Percentiles rank a stretch among this genome's conserved stretches.
These are phyloP conservation scores for Saguinus imperator DNA, from an alignment of 2,113 vertebrate genomes.

Conservation along the genomic window DNA sequence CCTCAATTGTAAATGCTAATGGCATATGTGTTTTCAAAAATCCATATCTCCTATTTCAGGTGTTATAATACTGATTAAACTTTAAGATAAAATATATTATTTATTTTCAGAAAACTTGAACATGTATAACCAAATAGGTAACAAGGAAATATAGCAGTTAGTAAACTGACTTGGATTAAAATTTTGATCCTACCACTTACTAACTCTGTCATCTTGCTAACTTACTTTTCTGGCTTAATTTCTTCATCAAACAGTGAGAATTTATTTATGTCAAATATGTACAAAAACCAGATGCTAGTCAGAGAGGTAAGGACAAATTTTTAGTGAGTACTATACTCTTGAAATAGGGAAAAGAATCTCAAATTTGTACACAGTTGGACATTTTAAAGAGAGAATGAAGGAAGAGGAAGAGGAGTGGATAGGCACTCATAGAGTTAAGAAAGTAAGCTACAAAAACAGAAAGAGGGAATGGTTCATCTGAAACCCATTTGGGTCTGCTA, in stretches of 20 bases:
- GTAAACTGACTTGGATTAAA: background rate
- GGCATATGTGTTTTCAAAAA: background rate
- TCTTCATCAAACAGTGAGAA: background rate
- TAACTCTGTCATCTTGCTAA: background rate
- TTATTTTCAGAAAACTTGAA: background rate
- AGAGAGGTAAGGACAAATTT: background rate
- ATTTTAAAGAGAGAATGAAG: background rate
- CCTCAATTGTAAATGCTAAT: background rate
- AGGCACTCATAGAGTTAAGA: background rate
- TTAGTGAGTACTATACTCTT: background rate
- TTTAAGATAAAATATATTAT: background rate
- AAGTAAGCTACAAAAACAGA: background rate
- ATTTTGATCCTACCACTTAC: background rate
- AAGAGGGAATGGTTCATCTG: accelerated
- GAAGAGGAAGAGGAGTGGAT: too few species aligned
- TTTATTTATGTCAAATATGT: background rate
- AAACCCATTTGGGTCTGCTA: background rate
- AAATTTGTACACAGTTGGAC: background rate
- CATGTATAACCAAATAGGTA: background rate
- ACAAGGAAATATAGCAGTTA: background rate
- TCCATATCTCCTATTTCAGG: background rate
- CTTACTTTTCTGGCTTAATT: background rate
- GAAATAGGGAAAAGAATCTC: background rate
- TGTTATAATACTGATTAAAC: background rate
- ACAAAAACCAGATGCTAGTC: background rate